A percentile compares a stretch with the other conserved stretches of the same genome.
phyloP scores from a whole-genome alignment of 2,797 vertebrate species.

The Eurystomus glaucurus region DNA sequence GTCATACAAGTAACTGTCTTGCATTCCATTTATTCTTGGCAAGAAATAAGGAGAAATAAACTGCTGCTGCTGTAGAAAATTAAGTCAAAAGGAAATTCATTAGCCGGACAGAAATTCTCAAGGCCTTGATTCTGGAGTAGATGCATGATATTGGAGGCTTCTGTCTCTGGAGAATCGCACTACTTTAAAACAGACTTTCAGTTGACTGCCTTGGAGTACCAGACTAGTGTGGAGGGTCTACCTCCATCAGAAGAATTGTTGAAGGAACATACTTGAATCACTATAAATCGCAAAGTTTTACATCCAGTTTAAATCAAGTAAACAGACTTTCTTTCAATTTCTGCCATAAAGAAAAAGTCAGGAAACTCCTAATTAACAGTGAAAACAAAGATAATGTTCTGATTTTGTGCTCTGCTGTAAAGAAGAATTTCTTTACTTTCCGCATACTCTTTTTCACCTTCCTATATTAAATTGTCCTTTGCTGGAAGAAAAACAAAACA shows the following conservation, averaged over 20 bases:
- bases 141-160: background rate
- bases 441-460: background rate
- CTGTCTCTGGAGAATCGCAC: background rate
- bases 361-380: background rate
- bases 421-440: background rate
- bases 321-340: background rate
- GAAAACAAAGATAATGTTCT: background rate
- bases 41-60: slow-evolving; percentile 12
- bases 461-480: background rate
- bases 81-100: slow-evolving; percentile 2
- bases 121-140: background rate
- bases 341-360: background rate
- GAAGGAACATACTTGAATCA: background rate
- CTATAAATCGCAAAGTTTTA: background rate
- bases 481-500: background rate
- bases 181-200: background rate
- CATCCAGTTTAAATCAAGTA: background rate
- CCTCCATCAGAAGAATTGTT: background rate
- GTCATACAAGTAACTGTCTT: background rate
- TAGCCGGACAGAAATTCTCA: slow-evolving; percentile 6
- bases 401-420: background rate
- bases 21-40: background rate
- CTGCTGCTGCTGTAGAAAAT: background rate
- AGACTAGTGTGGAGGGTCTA: background rate
- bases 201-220: background rate